Base-by-base conservation (phyloP, 2,797 vertebrate genomes). In the Pygocentrus nattereri region DNA sequence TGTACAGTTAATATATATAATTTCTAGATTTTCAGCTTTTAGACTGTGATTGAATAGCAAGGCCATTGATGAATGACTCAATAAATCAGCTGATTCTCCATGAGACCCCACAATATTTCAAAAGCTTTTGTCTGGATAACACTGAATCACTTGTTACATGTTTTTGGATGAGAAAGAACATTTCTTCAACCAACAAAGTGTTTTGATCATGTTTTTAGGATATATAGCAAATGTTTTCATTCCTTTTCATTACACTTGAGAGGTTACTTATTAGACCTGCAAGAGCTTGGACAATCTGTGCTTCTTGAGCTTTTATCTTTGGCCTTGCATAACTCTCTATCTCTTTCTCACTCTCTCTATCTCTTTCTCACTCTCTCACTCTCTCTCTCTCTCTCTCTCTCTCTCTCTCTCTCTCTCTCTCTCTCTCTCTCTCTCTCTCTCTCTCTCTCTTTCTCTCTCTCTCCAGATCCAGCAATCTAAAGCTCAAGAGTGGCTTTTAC, bases 401-500 rank as follows among this genome's bases (percentile, higher is more conserved):
- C n/a, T n/a, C n/a, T n/a, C n/a, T n/a, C n/a, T n/a, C n/a, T n/a
- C n/a, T n/a, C n/a, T n/a, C n/a, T n/a, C n/a, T n/a, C n/a, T n/a
- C n/a, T n/a, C n/a, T n/a, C n/a, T n/a, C n/a, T n/a, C n/a, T n/a
- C n/a, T n/a, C n/a, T n/a, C n/a, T 4, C 50, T 47, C 44, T 47
- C 13, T 13, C 2, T 13, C 50, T 50, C 7, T 54, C 52, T 54
- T 52, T n/a, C 54, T n/a, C 54, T 6, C 52, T 79, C 64, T 67
- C 72, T 41, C 50, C 23, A 54, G 59, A 31, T 61, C 64, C 41
- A 47, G 38, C 47, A 58, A 41, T 78, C 56, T 31, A 38, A 72
- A 71, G 74, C 74, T 75, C 13, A 59, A 67, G 67, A 73, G 34
- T 74, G n/a, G 61, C 27, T 59, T 68, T 79, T 81, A 44, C 72